Percentiles rank a stretch among this genome's conserved stretches.
Evolutionary conservation across 2,888 invertebrate species (phyloP).

Genomic region (Acanthosoma haemorrhoidale): DNA sequence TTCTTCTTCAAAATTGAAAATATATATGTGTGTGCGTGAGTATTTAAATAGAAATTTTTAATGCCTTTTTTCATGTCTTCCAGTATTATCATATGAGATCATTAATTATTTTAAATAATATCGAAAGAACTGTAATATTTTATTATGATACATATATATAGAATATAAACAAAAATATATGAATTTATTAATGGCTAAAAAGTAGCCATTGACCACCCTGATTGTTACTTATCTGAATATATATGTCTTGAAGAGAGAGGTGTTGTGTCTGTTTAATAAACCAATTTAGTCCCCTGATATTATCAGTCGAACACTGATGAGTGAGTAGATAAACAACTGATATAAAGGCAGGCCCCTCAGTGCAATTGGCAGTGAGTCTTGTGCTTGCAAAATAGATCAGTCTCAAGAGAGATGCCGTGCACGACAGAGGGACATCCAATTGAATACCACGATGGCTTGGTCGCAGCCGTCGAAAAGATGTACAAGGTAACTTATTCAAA

Average conservation of each 20-base stretch:
- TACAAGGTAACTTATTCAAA: constrained; percentile 9
- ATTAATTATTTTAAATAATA: neutral
- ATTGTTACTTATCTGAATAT: constrained; percentile 3
- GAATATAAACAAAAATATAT: neutral
- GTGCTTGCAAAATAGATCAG: constrained; percentile 19
- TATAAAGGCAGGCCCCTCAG: neutral
- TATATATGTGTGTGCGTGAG: neutral
- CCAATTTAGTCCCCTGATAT: neutral
- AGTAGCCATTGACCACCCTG: neutral
- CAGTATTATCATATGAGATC: neutral
- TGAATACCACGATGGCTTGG: neutral
- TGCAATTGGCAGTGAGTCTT: constrained; percentile 17
- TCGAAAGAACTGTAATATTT: neutral
- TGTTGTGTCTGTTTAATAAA: neutral
- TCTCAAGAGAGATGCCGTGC: constrained; percentile 20
- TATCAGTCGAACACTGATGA: constrained; percentile 11
- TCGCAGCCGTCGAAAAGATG: constrained; percentile 14
- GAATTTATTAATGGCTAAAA: neutral
- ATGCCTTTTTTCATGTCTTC: neutral
- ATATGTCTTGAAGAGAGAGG: neutral
- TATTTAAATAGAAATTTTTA: neutral
- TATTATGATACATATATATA: neutral
- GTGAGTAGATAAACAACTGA: neutral
- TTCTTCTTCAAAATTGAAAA: neutral
- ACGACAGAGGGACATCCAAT: constrained; percentile 15